Evolutionary conservation across 2,113 vertebrate species (phyloP), one percentile per base, ranked within the genome.

Genomic region (Gambusia holbrooki): DNA sequence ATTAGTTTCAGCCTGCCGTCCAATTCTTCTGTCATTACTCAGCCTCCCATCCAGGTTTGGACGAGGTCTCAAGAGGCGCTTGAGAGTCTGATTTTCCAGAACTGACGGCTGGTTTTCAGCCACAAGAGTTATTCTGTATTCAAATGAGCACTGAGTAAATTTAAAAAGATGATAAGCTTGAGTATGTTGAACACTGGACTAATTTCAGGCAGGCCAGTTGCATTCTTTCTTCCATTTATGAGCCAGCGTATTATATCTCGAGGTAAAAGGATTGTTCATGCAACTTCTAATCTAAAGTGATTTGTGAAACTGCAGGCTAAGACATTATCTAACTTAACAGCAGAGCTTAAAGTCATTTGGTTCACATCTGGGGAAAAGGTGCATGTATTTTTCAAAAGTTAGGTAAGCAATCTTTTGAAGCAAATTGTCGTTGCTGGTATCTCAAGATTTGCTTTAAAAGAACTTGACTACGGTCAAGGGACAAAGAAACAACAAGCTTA

Each of bases 1-100:
- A 91, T 89, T 77, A 85, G 64, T 85, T 86, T 79, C 88, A 91
- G 82, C 74, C 61, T 63, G 73, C 62, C 3, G 5, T 78, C 79
- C 69, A 83, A 83, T 84, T 69, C 69, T 83, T 83, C 74, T 86
- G 77, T 22, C 45, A 82, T 87, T 84, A 84, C 71, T 86, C 82
- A 83, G 76, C 79, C 84, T 6, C 79, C 69, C 40, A 65, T 42
- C 25, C 32, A 74, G 60, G 30, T 4, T 73, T 67, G 69, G 17
- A 48, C 4, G 37, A 40, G 61, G 61, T n/a, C 65, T 14, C 28
- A 71, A 35, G 54, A 64, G 54, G 37, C 71, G 74, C 66, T 0
- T 1, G 13, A 73, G 75, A 80, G 58, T 69, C n/a, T 70, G 62
- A 25, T 77, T 80, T 87, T 89, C 76, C 78, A 71, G 8, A 35